Evolutionary conservation across 1,140 invertebrate genomes (phyloP).

Genomic region (Diachasmimorpha longicaudata): DNA sequence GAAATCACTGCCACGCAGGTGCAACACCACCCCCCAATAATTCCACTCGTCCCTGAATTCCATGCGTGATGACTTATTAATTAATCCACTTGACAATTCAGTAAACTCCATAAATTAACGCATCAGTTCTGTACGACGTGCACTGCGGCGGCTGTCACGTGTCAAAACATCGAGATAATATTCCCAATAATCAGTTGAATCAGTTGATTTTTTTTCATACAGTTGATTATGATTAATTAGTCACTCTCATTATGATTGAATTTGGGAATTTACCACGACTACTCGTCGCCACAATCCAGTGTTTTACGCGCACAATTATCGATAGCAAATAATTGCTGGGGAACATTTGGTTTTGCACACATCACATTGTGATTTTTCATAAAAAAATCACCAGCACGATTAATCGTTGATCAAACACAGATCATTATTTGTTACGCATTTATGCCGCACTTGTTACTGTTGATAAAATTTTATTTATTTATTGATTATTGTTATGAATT

Average conservation of each 20-base stretch:
- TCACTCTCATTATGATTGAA: background rate
- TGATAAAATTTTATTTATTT: background rate
- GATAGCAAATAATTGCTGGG: too few species aligned
- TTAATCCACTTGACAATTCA: conserved; percentile 7
- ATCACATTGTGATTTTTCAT: too few species aligned
- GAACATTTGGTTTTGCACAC: too few species aligned
- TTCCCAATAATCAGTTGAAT: too few species aligned
- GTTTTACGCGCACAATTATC: too few species aligned
- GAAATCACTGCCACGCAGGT: conserved; percentile 37
- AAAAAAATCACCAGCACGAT: background rate
- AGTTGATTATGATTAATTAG: too few species aligned
- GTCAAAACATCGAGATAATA: background rate
- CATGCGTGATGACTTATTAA: conserved; percentile 30
- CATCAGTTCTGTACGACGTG: background rate
- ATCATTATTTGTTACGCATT: background rate
- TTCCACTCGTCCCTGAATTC: conserved; percentile 42
- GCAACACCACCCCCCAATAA: conserved; percentile 39
- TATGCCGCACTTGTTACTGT: background rate
- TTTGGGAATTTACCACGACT: background rate
- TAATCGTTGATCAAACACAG: background rate
- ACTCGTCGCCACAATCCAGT: too few species aligned
- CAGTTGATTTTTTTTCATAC: too few species aligned
- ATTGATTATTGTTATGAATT: conserved; percentile 6
- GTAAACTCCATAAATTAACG: background rate
- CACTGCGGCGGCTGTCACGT: background rate